Evolutionary conservation across 1,140 invertebrate species (phyloP), one percentile per base, ranked within the genome.

Genomic region (Diplogasteroides magnus): DNA sequence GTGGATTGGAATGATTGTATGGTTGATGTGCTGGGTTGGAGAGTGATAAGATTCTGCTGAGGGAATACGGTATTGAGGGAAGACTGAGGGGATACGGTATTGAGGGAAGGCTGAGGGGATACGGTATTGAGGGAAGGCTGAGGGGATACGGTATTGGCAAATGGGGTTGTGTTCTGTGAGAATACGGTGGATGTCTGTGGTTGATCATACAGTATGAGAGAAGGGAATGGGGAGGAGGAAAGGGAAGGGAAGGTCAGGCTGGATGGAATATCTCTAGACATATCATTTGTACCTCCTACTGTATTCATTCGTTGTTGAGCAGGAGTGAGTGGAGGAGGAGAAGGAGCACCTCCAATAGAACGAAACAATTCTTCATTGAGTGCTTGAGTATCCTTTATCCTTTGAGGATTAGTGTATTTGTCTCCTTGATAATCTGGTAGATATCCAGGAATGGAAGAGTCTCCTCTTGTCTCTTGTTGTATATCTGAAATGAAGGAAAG

Each of bases 401-500:
- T 71, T 61, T 73, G 57, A 25, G 73, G 69, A 32, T 74, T 63
- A 14, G 73, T 74, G 65, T 68, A 74, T 56, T 61, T 15, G 37
- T 74, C 73, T 14, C 73, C 73, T 37, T 71, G 73, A 48, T 74
- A 74, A 31, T 74, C 73, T 31, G 73, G 73, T 25, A 74, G 69
- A 31, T 74, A 74, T n/a, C 73, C 73, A 14, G 73, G 73, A 32
- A 48, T 19, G 6, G 37, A 48, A 48, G 37, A 48, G 6, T 48
- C 37, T 11, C 19, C 37, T 48, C 37, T 48, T 48, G 6, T 48
- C 37, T 48, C 37, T 48, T 19, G 37, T n/a, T n/a, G n/a, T n/a
- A n/a, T n/a, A n/a, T n/a, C n/a, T n/a, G n/a, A n/a, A n/a, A n/a
- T n/a, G n/a, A n/a, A n/a, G n/a, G n/a, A n/a, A n/a, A n/a, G n/a